Evolutionary conservation across 2,888 invertebrate species (phyloP).

Genomic region (Tanytarsus gracilentus): DNA sequence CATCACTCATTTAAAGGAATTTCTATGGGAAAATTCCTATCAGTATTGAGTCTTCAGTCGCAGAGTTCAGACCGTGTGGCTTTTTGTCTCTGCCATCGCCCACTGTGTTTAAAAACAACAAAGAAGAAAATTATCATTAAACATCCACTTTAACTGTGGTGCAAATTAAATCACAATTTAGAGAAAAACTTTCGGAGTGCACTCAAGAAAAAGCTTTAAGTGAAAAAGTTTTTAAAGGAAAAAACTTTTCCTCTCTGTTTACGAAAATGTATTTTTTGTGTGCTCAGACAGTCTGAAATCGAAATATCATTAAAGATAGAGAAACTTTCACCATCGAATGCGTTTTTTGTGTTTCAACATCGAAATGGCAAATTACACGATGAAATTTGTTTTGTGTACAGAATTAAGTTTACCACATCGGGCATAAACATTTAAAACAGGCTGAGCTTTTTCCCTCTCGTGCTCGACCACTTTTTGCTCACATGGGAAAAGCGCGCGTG

Average conservation of each 20-base stretch:
- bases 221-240: background rate
- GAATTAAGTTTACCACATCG: too few species aligned
- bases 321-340: background rate
- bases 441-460: background rate
- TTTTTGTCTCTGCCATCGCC: background rate
- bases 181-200: background rate
- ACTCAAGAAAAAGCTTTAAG: background rate
- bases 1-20: conserved; percentile 25
- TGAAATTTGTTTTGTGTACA: background rate
- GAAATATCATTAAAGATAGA: conserved; percentile 1
- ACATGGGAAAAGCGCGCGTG: background rate
- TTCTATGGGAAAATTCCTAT: conserved; percentile 20
- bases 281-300: conserved; percentile 17
- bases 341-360: conserved; percentile 1
- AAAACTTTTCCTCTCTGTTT: background rate
- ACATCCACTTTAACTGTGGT: background rate
- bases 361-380: background rate
- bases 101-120: too few species aligned
- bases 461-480: background rate
- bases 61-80: conserved; percentile 1
- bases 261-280: background rate
- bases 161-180: background rate
- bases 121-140: background rate
- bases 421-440: too few species aligned
- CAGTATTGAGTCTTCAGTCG: conserved; percentile 23